Evolutionary conservation across 2,113 vertebrate species (phyloP), one percentile per base, ranked within the genome.

Genomic region (Hippocampus mohnikei): DNA sequence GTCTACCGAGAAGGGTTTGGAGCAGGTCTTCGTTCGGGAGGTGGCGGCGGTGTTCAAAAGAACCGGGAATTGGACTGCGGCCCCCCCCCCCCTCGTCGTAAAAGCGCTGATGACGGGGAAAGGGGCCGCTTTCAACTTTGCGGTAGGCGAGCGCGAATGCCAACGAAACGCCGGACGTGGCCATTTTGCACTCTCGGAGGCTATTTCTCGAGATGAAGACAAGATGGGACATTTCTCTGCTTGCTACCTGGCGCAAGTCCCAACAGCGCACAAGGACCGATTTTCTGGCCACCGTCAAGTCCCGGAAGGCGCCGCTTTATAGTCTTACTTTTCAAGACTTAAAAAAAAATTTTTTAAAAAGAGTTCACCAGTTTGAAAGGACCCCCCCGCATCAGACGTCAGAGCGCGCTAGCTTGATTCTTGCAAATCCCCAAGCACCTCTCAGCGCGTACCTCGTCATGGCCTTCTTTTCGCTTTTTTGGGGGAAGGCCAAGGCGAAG

Each of bases 181-280:
- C 70, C 33, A 40, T 12, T 48, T 63, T 42, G 37, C 63, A 11
- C 60, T 65, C 62, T 76, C 23, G 66, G 48, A 69, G 33, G 60
- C 82, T 44, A 65, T 73, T 50, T 72, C 46, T 63, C 68, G 78
- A 84, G 12, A 80, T 80, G 79, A 85, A 82, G 74, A 83, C 67
- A 70, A 62, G 16, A 64, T 72, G 68, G 65, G 52, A 73, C 12
- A 72, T 61, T 16, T 67, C 20, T 66, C 56, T 55, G 48, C 55
- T 55, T 33, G 33, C 40, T 71, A 77, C 74, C 79, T 69, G n/a
- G 41, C 42, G 42, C 11, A 27, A 41, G 60, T 52, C 67, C 68
- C n/a, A 18, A 9, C 44, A 65, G 64, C 67, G 21, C 29, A 13
- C 3, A 41, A 41, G 61, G 5, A 42, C 13, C 42, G 18, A 46